A percentile compares a stretch with the other conserved stretches of the same genome.
These are phyloP conservation scores for Spodoptera exigua DNA, from an alignment of 2,888 invertebrate species.

Conservation along the genomic window DNA sequence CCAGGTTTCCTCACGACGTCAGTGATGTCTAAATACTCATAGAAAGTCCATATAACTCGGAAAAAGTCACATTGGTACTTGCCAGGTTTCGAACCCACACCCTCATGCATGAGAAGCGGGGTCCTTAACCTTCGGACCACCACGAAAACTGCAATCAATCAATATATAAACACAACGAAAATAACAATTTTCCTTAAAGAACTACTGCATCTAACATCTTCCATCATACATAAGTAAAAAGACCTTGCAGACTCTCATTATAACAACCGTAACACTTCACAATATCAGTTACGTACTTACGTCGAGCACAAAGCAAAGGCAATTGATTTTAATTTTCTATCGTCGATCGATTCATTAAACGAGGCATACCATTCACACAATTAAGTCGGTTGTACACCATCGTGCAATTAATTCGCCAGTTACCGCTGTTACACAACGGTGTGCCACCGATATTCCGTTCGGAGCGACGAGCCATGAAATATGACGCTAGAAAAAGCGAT, in stretches of 20 bases:
- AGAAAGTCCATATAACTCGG: too few species aligned
- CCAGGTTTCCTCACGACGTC: too few species aligned
- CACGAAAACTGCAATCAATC: too few species aligned
- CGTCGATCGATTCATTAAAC: slow-evolving; percentile 39
- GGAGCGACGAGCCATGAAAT: slow-evolving; percentile 65
- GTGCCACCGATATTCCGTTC: slow-evolving; percentile 68
- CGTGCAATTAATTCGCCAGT: slow-evolving; percentile 58
- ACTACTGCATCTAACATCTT: too few species aligned
- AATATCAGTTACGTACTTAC: slow-evolving; percentile 48
- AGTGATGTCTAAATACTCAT: too few species aligned
- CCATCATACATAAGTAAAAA: background rate
- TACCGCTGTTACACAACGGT: slow-evolving; percentile 72
- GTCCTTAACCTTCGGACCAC: too few species aligned
- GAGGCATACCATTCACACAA: slow-evolving; percentile 47
- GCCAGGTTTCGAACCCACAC: too few species aligned
- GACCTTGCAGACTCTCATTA: slow-evolving; percentile 26
- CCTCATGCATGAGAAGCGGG: too few species aligned
- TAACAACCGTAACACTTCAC: slow-evolving; percentile 17
- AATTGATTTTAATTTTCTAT: slow-evolving; percentile 42
- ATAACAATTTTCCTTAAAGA: too few species aligned
- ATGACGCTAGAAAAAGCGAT: slow-evolving; percentile 58
- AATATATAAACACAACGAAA: too few species aligned
- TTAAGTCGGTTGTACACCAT: slow-evolving; percentile 47
- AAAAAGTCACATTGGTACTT: too few species aligned
- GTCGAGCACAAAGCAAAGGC: slow-evolving; percentile 19